Conservation (phyloP, 2,888 invertebrate species). For the Xanthorhoe designata region DNA sequence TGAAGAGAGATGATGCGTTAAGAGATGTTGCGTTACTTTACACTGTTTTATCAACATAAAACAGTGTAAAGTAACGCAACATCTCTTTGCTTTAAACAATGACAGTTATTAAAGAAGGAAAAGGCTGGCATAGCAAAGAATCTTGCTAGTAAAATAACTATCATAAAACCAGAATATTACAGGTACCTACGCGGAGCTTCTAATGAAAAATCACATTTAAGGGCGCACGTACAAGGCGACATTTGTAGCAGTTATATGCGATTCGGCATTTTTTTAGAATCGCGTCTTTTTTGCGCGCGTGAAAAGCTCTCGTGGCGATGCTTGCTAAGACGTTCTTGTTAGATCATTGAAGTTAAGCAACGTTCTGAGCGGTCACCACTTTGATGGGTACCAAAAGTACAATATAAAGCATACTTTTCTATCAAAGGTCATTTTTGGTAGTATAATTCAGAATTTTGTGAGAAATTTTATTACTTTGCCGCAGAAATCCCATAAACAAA, state of each 20-base stretch:
- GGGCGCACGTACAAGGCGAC: neutral
- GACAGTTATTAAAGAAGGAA: neutral
- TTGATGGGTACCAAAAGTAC: no score
- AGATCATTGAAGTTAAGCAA: no score
- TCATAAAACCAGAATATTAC: neutral
- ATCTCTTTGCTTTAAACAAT: neutral
- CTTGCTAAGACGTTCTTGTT: no score
- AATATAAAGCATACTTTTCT: no score
- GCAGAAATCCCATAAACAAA: no score
- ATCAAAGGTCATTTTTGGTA: no score
- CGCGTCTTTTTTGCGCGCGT: neutral
- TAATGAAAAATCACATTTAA: conserved; percentile 1
- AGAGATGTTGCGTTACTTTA: no score
- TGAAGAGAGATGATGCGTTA: no score
- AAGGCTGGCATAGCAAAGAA: neutral
- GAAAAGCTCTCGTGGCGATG: neutral
- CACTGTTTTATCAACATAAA: no score
- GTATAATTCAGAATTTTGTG: no score
- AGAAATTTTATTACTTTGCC: no score
- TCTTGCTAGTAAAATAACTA: neutral
- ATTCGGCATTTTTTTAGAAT: neutral
- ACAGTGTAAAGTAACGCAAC: neutral
- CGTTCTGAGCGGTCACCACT: no score
- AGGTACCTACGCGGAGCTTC: neutral
- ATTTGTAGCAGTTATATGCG: neutral